A percentile compares a stretch with the other conserved stretches of the same genome.
Conservation (phyloP, 2,888 invertebrate species). For the Tenodera sinensis region DNA sequence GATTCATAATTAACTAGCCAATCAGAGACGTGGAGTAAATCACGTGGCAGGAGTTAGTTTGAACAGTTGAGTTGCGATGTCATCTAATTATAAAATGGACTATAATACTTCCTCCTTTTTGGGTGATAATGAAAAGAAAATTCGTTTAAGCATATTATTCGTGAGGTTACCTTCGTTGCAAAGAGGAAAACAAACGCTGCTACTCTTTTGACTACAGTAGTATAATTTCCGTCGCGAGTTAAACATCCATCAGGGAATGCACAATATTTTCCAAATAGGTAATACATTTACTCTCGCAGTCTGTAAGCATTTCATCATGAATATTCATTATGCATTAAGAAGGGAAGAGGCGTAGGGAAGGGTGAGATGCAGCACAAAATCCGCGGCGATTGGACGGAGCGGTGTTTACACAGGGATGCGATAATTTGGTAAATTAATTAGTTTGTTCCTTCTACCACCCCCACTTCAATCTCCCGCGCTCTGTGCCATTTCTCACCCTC, state of each 20-base stretch:
- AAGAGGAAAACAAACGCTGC: neutral
- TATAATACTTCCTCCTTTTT: too few species aligned
- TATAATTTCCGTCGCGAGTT: neutral
- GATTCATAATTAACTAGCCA: too few species aligned
- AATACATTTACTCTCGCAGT: constrained; percentile 8
- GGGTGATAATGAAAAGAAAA: too few species aligned
- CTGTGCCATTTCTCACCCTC: constrained; percentile 17
- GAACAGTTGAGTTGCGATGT: too few species aligned
- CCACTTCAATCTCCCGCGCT: constrained; percentile 10
- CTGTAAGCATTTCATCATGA: constrained; percentile 29
- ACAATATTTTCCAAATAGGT: constrained; percentile 14
- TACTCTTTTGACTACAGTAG: neutral
- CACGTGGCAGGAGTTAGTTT: too few species aligned
- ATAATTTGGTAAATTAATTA: constrained; percentile 32
- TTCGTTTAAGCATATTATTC: too few species aligned
- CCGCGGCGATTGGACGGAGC: constrained; percentile 22
- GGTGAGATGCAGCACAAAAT: constrained; percentile 10
- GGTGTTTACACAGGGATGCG: constrained; percentile 24
- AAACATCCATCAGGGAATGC: neutral
- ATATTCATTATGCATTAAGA: constrained; percentile 29
- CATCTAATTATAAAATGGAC: too few species aligned
- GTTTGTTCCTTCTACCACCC: constrained; percentile 15
- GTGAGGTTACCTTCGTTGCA: too few species aligned
- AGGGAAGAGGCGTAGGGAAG: constrained; percentile 9
- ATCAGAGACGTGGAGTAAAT: too few species aligned